Evolutionary conservation across 2,888 invertebrate species (phyloP).

Genomic region (Acrobasis suavella): DNA sequence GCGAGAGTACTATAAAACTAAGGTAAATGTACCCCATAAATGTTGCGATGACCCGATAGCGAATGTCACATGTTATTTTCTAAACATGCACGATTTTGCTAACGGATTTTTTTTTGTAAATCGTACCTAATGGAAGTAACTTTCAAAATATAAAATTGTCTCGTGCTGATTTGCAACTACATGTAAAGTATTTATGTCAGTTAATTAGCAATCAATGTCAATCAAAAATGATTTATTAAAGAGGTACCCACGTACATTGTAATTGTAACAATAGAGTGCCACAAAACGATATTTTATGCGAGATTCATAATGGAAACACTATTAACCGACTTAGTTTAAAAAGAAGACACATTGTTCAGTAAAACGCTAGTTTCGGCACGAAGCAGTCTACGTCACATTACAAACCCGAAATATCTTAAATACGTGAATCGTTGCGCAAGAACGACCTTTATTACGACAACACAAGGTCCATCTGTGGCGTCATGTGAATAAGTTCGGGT

Average conservation of each 20-base stretch:
- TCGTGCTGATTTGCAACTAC: background rate
- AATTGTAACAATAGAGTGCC: slow-evolving; percentile 38
- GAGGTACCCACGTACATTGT: slow-evolving; percentile 10
- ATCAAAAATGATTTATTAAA: slow-evolving; percentile 29
- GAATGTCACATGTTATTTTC: slow-evolving; percentile 26
- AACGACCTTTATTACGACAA: slow-evolving; percentile 40
- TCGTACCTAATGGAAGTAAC: background rate
- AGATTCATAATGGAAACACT: slow-evolving; percentile 55
- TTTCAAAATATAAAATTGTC: background rate
- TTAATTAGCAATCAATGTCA: slow-evolving; percentile 41
- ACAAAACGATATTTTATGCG: slow-evolving; percentile 43
- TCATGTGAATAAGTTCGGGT: slow-evolving; percentile 33
- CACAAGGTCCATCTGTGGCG: slow-evolving; percentile 42
- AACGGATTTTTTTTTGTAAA: background rate
- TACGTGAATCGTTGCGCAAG: slow-evolving; percentile 40
- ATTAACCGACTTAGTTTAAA: slow-evolving; percentile 67
- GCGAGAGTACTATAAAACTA: slow-evolving; percentile 55
- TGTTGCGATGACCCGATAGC: slow-evolving; percentile 32
- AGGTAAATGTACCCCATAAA: slow-evolving; percentile 36
- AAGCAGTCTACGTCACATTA: slow-evolving; percentile 66
- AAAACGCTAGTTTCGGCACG: slow-evolving; percentile 79
- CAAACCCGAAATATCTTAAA: slow-evolving; percentile 58
- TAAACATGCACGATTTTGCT: background rate
- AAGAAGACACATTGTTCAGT: slow-evolving; percentile 71
- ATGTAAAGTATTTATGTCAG: background rate